Percentiles rank a stretch among this genome's conserved stretches.
Conservation (phyloP, 2,113 vertebrate species). For the Ibidorhyncha struthersii region DNA sequence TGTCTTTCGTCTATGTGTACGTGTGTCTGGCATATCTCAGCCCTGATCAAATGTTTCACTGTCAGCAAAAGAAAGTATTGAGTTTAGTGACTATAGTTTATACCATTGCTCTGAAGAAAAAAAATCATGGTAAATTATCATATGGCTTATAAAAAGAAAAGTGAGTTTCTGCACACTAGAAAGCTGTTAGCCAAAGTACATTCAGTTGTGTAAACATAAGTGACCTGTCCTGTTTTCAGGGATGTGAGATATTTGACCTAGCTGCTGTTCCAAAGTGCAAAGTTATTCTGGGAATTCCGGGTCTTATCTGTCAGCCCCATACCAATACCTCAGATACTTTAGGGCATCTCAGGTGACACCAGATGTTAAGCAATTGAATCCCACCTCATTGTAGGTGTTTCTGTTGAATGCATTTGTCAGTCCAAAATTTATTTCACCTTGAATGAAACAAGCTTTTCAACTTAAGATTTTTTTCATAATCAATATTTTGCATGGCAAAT, state of each 20-base stretch:
- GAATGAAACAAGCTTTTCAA: slow-evolving; percentile 14
- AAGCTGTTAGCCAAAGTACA: not conserved
- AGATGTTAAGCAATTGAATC: not conserved
- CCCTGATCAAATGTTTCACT: not conserved
- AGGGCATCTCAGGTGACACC: not conserved
- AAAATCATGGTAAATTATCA: not conserved
- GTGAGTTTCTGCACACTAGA: not conserved
- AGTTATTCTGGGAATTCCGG: not conserved
- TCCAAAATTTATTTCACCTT: not conserved
- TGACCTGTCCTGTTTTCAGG: not conserved
- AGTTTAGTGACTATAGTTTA: not conserved
- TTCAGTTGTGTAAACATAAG: not conserved
- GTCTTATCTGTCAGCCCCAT: not conserved
- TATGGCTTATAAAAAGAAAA: not conserved
- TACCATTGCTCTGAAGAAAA: not conserved
- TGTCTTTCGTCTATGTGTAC: not conserved
- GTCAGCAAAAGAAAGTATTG: not conserved
- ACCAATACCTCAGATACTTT: not conserved
- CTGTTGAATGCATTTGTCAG: not conserved
- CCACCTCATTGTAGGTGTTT: not conserved
- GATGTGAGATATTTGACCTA: not conserved
- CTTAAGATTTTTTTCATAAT: not conserved
- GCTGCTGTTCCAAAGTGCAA: not conserved
- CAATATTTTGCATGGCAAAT: slow-evolving; percentile 5
- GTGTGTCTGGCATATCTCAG: not conserved